Evolutionary conservation across 2,797 vertebrate genomes (phyloP).

Genomic region (Aeoliscus strigatus): DNA sequence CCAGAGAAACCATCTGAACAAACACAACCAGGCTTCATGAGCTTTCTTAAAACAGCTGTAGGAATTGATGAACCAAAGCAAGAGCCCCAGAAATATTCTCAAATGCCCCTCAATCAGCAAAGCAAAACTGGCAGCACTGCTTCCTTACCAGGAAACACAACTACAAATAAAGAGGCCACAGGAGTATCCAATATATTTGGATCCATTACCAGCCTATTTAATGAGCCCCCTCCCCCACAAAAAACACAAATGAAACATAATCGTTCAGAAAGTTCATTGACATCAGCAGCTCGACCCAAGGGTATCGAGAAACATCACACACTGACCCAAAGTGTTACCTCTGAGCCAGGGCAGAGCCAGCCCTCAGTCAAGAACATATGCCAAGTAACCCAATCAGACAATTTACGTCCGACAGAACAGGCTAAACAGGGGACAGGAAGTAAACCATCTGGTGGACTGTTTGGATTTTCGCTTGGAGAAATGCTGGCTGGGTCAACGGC

Average conservation of each 20-base stretch:
- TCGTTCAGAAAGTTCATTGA: constrained; percentile 42
- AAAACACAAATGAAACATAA: constrained; percentile 53
- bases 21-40: constrained; percentile 78
- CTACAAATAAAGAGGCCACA: constrained; percentile 69
- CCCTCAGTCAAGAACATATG: constrained; percentile 53
- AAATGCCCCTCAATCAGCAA: constrained; percentile 37
- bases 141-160: constrained; percentile 37
- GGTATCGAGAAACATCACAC: constrained; percentile 64
- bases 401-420: constrained; percentile 40
- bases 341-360: constrained; percentile 31
- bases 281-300: constrained; percentile 49
- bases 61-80: constrained; percentile 68
- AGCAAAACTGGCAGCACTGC: constrained; percentile 41
- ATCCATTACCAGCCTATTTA: constrained; percentile 84
- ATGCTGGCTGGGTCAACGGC: constrained; percentile 67
- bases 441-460: constrained; percentile 70
- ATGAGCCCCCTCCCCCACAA: constrained; percentile 64
- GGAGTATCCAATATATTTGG: constrained; percentile 82
- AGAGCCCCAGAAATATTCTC: constrained; percentile 40
- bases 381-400: constrained; percentile 51
- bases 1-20: constrained; percentile 60
- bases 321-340: constrained; percentile 43
- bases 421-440: constrained; percentile 59
- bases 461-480: constrained; percentile 80
- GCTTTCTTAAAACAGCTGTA: constrained; percentile 83